Evolutionary conservation across 2,797 vertebrate species (phyloP).

Genomic region (Pipistrellus pipistrellus): DNA sequence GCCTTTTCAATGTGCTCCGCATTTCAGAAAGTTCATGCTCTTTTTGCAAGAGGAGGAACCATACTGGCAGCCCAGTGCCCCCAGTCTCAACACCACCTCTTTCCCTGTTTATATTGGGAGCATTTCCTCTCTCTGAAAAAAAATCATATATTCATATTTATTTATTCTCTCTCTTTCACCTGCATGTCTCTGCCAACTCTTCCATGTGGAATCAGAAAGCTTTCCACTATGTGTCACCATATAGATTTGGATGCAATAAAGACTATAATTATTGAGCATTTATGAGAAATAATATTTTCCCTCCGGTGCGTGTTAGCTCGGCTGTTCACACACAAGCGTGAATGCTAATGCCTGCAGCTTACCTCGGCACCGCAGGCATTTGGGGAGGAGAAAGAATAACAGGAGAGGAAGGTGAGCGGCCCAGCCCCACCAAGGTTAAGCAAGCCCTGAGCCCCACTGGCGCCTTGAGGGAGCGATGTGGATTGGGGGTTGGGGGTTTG

Average conservation of each 20-base stretch:
- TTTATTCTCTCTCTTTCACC: slow-evolving; percentile 78
- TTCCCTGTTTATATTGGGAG: not conserved
- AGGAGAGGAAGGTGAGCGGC: slow-evolving; percentile 75
- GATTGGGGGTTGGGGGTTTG: slow-evolving; percentile 69
- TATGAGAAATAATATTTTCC: slow-evolving; percentile 89
- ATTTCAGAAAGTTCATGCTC: slow-evolving; percentile 81
- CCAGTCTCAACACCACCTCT: slow-evolving; percentile 43
- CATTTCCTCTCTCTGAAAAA: not conserved
- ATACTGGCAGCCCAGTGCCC: slow-evolving; percentile 66
- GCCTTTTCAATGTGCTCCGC: slow-evolving; percentile 57
- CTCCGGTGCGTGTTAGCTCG: slow-evolving; percentile 82
- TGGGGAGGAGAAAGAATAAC: slow-evolving; percentile 72
- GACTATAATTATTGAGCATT: slow-evolving; percentile 89
- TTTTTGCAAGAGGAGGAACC: slow-evolving; percentile 82
- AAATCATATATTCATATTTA: too few relatives aligned
- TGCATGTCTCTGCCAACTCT: slow-evolving; percentile 85
- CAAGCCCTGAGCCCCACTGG: not conserved
- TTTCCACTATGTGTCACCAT: slow-evolving; percentile 88
- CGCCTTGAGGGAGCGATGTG: slow-evolving; percentile 61
- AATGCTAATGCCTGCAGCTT: slow-evolving; percentile 82
- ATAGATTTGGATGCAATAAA: slow-evolving; percentile 88
- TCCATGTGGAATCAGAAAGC: slow-evolving; percentile 83
- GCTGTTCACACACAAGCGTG: slow-evolving; percentile 84
- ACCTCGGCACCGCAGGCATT: slow-evolving; percentile 67
- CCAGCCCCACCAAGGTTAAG: rapidly evolving